These are phyloP conservation scores for Ahaetulla prasina DNA, from an alignment of 2,113 vertebrate genomes.

Conservation along the genomic window DNA sequence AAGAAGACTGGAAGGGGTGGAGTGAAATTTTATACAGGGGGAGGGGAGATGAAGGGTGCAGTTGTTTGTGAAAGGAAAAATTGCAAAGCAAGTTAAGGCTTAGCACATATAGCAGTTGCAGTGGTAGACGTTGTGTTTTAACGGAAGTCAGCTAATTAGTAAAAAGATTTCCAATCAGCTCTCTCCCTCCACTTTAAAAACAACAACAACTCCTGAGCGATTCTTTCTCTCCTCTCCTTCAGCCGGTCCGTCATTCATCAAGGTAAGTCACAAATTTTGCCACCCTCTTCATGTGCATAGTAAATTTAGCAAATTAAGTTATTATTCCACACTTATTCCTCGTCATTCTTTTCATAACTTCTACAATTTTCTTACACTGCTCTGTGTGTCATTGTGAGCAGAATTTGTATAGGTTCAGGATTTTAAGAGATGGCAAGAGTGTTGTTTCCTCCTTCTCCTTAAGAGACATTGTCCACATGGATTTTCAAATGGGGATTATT, in stretches of 20 bases:
- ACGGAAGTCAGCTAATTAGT: not conserved
- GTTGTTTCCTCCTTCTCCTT: too few species aligned
- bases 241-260: not conserved
- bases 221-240: too few species aligned
- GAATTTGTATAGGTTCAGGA: too few species aligned
- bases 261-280: not conserved
- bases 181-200: not conserved
- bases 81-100: not conserved
- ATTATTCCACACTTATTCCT: not conserved
- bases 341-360: not conserved
- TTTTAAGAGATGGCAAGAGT: too few species aligned
- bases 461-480: too few species aligned
- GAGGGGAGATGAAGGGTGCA: not conserved
- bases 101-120: not conserved
- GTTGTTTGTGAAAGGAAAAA: not conserved
- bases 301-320: not conserved
- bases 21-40: not conserved
- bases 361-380: not conserved
- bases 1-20: not conserved
- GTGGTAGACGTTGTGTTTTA: not conserved
- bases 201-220: not conserved
- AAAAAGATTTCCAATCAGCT: not conserved
- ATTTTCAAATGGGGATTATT: too few species aligned
- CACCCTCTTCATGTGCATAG: not conserved
- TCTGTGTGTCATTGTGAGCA: not conserved